phyloP scores from a whole-genome alignment of 2,113 vertebrate species.

The Arvicanthis niloticus region DNA sequence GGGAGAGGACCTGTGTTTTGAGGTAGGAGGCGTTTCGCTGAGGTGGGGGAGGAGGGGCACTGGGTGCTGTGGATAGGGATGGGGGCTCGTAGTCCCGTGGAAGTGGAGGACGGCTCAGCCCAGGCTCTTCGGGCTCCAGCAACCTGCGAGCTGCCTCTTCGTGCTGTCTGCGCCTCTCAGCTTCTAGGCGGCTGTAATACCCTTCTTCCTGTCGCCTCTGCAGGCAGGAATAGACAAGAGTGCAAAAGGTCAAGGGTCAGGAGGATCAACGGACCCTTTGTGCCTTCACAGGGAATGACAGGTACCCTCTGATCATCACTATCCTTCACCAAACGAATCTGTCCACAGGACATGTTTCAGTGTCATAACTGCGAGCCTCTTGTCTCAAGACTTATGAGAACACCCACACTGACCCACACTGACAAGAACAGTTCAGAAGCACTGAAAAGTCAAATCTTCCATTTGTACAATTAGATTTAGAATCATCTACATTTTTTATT shows the following conservation, averaged over 20 bases:
- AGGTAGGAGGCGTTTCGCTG: constrained; percentile 99
- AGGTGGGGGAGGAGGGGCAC: constrained; percentile 96
- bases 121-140: constrained; percentile 95
- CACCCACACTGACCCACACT: fast-evolving
- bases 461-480: fast-evolving
- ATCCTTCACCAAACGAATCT: neutral
- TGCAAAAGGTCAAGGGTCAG: constrained; percentile 64
- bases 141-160: constrained; percentile 96
- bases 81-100: constrained; percentile 96
- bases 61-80: constrained; percentile 86
- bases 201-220: constrained; percentile 99
- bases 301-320: neutral
- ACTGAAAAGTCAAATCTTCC: fast-evolving
- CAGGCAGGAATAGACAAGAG: constrained; percentile 81
- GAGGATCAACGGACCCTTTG: neutral
- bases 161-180: constrained; percentile 96
- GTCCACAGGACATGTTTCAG: neutral
- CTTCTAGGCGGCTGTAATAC: constrained; percentile 98
- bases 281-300: neutral
- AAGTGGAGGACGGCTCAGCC: constrained; percentile 98
- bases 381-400: neutral
- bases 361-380: neutral
- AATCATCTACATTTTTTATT: neutral
- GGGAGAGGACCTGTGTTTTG: constrained; percentile 98
- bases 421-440: neutral